Evolutionary conservation across 2,113 vertebrate species (phyloP).

Genomic region (Gymnorhina tibicen): DNA sequence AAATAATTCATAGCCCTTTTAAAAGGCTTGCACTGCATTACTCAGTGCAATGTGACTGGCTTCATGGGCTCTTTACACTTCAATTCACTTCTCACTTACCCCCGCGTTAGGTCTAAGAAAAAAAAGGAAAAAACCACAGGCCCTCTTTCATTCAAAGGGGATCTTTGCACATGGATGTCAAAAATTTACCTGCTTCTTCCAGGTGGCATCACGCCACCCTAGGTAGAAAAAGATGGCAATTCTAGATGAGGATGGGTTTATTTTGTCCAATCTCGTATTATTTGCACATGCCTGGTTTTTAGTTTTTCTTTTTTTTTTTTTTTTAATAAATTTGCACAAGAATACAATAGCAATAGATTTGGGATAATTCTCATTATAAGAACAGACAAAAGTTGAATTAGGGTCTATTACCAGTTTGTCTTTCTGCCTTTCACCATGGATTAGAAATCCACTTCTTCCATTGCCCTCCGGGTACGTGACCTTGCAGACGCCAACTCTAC

Average conservation of each 20-base stretch:
- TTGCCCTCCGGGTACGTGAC: constrained; percentile 85
- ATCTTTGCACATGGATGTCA: neutral
- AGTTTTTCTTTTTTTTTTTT: neutral
- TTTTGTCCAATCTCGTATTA: neutral
- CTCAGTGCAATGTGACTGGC: constrained; percentile 37
- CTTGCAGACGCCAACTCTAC: constrained; percentile 96
- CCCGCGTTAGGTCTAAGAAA: neutral
- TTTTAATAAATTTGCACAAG: neutral
- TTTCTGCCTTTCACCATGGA: constrained; percentile 93
- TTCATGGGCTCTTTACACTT: constrained; percentile 45
- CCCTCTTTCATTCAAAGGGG: neutral
- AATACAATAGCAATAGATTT: constrained; percentile 16
- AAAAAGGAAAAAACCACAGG: neutral
- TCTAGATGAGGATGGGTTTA: neutral
- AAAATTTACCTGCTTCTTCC: constrained; percentile 4
- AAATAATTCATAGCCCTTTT: constrained; percentile 48
- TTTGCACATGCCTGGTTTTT: neutral
- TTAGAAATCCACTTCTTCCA: constrained; percentile 92
- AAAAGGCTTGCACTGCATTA: constrained; percentile 51
- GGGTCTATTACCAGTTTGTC: constrained; percentile 92
- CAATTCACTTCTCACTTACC: constrained; percentile 20
- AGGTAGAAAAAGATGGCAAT: neutral
- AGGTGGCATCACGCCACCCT: neutral
- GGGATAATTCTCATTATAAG: constrained; percentile 25
- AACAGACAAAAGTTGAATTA: constrained; percentile 43